Evolutionary conservation across 2,888 invertebrate species (phyloP).

Genomic region (Mantis religiosa): DNA sequence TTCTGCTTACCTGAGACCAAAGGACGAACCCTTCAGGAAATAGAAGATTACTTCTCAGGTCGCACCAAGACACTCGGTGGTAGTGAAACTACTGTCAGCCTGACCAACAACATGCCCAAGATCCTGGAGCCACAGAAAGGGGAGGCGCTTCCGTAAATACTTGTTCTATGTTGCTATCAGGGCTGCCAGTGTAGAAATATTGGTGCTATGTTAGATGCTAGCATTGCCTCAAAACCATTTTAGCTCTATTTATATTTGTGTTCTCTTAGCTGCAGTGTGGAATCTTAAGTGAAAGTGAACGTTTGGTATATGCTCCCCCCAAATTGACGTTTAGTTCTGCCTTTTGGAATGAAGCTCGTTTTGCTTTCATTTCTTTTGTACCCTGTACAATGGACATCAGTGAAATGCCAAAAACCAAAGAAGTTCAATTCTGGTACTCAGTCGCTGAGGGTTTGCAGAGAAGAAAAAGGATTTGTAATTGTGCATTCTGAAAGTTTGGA

Average conservation of each 20-base stretch:
- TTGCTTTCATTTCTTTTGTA: background rate
- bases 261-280: background rate
- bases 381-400: background rate
- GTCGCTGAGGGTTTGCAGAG: background rate
- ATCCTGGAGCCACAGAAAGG: slow-evolving; percentile 38
- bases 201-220: background rate
- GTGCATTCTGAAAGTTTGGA: background rate
- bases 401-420: background rate
- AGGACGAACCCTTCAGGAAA: slow-evolving; percentile 63
- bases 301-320: background rate
- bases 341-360: background rate
- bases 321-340: background rate
- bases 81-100: background rate
- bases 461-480: background rate
- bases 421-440: background rate
- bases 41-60: slow-evolving; percentile 66
- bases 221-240: background rate
- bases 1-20: slow-evolving; percentile 63
- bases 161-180: background rate
- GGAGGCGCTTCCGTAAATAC: slow-evolving; percentile 38
- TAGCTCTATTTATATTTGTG: background rate
- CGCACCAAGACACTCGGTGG: slow-evolving; percentile 49
- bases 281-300: background rate
- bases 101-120: slow-evolving; percentile 35
- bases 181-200: background rate